Base-by-base conservation (phyloP, 2,113 vertebrate genomes). In the Cyanocitta stelleri region DNA sequence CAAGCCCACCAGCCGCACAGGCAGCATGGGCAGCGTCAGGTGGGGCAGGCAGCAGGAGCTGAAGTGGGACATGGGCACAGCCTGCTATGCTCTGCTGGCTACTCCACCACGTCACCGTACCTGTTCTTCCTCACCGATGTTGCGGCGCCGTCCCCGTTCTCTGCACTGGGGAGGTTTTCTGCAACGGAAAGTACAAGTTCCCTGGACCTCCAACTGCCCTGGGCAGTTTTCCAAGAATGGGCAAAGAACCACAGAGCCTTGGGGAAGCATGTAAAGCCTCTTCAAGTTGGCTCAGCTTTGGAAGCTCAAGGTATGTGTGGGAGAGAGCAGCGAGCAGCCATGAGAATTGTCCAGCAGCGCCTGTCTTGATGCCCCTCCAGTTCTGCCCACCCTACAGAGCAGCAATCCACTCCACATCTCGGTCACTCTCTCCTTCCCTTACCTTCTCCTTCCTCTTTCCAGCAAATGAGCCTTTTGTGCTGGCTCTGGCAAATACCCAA, bases 31-130 rank as follows among this genome's bases (percentile, higher is more conserved):
- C 55, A 49, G 10, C 2, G 1, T 58, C 58, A 12, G 22, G 68
- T 7, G 29, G 33, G 35, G 78, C 58, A 68, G 67, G 39, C n/a
- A 33, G 48, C 41, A 32, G 17, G 12, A 24, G 9, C 12, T 37
- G 79, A 81, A 88, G 76, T 21, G 11, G 43, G 12, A 59, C 19
- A 15, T 0, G 0, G 52, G 33, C 39, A 58, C 1, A 2, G 20
- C 6, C 6, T 1, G 0, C 21, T 30, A 7, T 5, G 32, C 39
- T 52, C 61, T 56, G 24, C 58, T 16, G 32, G 23, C 83, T 97
- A 97, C 39, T 97, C 96, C 83, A 97, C 58, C 30, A 95, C 3
- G 0, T 97, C 97, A 18, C 97, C 93, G 0, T 97, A 97, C 33
- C 79, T 73, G 90, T 96, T 97, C 74, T 27, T 95, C 83, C 74